Evolutionary conservation across 2,888 invertebrate genomes (phyloP).

Genomic region (Nomada flava): DNA sequence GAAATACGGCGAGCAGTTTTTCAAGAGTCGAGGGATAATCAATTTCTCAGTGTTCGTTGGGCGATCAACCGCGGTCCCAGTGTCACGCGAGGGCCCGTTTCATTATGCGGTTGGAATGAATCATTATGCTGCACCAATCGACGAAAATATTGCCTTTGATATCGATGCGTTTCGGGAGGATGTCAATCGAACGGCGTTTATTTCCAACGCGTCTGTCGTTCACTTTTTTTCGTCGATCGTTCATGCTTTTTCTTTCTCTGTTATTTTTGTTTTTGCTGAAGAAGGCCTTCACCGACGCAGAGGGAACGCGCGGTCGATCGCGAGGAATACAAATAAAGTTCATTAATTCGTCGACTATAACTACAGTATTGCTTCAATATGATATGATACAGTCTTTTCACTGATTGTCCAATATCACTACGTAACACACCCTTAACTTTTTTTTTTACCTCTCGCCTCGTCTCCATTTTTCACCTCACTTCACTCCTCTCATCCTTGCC

Average conservation of each 20-base stretch:
- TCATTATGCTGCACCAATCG: not conserved
- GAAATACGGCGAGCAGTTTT: conserved; percentile 36
- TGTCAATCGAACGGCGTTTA: conserved; percentile 20
- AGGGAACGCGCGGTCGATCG: conserved; percentile 61
- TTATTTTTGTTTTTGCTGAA: conserved; percentile 11
- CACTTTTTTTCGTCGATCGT: not conserved
- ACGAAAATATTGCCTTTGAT: conserved; percentile 35
- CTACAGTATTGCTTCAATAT: conserved; percentile 82
- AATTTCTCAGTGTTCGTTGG: conserved; percentile 34
- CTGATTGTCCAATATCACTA: conserved; percentile 84
- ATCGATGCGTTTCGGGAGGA: conserved; percentile 18
- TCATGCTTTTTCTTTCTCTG: not conserved
- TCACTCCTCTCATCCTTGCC: conserved; percentile 19
- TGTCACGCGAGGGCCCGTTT: conserved; percentile 13
- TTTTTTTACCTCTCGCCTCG: conserved; percentile 18
- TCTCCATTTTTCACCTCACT: conserved; percentile 15
- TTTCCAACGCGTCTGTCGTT: not conserved
- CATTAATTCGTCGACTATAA: conserved; percentile 74
- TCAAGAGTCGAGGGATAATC: conserved; percentile 37
- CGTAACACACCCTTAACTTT: conserved; percentile 72
- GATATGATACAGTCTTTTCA: conserved; percentile 84
- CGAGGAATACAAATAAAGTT: conserved; percentile 64
- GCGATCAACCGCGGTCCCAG: conserved; percentile 46
- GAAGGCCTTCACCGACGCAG: conserved; percentile 34
- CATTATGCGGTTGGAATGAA: not conserved